Evolutionary conservation across 2,888 invertebrate genomes (phyloP).

Genomic region (Drosophila subquinaria): DNA sequence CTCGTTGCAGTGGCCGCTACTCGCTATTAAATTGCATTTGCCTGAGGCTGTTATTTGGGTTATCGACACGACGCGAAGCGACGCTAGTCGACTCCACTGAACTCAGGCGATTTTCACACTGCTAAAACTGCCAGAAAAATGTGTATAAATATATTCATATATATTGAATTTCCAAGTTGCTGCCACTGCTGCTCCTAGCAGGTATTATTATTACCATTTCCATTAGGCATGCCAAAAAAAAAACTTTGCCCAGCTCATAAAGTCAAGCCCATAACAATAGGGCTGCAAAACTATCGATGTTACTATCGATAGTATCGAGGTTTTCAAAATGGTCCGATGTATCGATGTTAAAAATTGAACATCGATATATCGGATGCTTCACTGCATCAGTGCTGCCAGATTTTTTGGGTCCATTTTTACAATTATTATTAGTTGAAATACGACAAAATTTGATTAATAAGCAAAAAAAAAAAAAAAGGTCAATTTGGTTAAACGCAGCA

Average conservation of each 20-base stretch:
- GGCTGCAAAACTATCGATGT: no score
- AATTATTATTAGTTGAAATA: no score
- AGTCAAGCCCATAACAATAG: slow-evolving; percentile 12
- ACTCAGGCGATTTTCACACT: slow-evolving; percentile 7
- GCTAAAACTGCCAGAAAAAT: slow-evolving; percentile 11
- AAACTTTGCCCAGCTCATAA: slow-evolving; percentile 23
- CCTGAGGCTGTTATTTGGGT: slow-evolving; percentile 59
- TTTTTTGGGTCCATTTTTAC: no score
- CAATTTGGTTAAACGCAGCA: no score
- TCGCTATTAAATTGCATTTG: slow-evolving; percentile 63
- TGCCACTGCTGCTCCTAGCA: not conserved
- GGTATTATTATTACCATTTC: not conserved
- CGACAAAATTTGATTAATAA: no score
- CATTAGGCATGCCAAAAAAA: slow-evolving; percentile 3
- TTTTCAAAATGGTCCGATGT: no score
- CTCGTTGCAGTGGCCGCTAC: slow-evolving; percentile 57
- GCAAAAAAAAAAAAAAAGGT: no score
- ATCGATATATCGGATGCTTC: no score
- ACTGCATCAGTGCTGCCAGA: no score
- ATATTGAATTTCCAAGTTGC: slow-evolving; percentile 21
- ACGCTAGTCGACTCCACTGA: not conserved
- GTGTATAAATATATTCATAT: not conserved
- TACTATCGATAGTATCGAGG: no score
- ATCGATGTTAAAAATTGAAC: no score
- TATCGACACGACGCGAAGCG: slow-evolving; percentile 55